Percentiles rank a stretch among this genome's conserved stretches.
Conservation (phyloP, 2,113 vertebrate genomes). For the Cryptotis parvus region DNA sequence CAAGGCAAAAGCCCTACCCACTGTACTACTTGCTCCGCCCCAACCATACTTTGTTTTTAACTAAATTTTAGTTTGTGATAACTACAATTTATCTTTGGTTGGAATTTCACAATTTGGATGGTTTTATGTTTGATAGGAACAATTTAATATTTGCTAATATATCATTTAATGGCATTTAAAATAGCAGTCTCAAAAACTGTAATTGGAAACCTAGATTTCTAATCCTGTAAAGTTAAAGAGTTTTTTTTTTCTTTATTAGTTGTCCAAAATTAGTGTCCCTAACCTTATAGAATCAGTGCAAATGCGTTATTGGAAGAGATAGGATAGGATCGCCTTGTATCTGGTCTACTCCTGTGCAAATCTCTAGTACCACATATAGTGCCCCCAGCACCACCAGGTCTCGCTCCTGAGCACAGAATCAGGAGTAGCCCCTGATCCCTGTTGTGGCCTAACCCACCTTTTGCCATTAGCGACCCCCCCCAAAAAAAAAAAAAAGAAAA, state of each 20-base stretch:
- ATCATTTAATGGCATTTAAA: constrained; percentile 50
- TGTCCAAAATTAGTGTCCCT: constrained; percentile 35
- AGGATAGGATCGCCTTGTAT: too few relatives aligned
- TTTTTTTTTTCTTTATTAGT: constrained; percentile 44
- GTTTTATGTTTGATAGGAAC: not conserved
- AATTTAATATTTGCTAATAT: constrained; percentile 20
- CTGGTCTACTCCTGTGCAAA: too few relatives aligned
- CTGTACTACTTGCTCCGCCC: too few relatives aligned
- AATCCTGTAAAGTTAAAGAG: constrained; percentile 49
- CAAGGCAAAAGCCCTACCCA: too few relatives aligned
- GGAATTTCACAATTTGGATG: constrained; percentile 57
- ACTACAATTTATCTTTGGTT: constrained; percentile 42
- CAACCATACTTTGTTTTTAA: constrained; percentile 54
- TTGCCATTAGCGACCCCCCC: too few relatives aligned
- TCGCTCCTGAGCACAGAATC: too few relatives aligned
- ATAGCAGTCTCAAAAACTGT: not conserved
- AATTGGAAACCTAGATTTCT: not conserved
- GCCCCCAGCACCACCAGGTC: too few relatives aligned
- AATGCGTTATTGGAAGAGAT: too few relatives aligned
- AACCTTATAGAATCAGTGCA: constrained; percentile 26
- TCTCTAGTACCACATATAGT: too few relatives aligned
- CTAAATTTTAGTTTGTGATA: constrained; percentile 53
- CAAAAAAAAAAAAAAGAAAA: not conserved
- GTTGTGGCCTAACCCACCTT: too few relatives aligned
- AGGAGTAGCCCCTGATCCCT: too few relatives aligned